phyloP scores from a whole-genome alignment of 2,888 invertebrate genomes.

The Eueremaeus valkanovi region DNA sequence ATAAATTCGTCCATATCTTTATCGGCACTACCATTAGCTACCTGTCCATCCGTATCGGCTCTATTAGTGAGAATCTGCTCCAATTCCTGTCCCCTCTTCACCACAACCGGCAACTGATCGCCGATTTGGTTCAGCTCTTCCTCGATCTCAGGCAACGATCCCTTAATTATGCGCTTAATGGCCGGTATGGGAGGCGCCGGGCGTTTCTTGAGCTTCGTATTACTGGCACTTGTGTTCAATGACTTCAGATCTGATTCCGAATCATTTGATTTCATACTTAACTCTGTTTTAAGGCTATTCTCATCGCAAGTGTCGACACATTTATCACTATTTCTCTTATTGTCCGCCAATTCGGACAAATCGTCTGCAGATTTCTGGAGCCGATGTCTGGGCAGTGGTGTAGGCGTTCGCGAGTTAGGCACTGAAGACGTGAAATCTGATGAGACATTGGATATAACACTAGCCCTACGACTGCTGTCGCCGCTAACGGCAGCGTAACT shows the following conservation, averaged over 20 bases:
- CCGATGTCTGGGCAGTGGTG: conserved; percentile 35
- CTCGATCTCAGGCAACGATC: conserved; percentile 35
- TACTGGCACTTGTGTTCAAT: not conserved
- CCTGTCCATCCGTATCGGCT: not conserved
- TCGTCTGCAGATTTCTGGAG: conserved; percentile 11
- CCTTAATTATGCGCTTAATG: conserved; percentile 32
- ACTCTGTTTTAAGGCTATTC: not conserved
- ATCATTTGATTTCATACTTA: not conserved
- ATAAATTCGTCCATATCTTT: conserved; percentile 30
- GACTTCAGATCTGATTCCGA: not conserved
- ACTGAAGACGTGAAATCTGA: conserved; percentile 10
- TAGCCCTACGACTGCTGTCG: conserved; percentile 28
- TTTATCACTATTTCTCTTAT: not conserved
- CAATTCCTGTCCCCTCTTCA: not conserved
- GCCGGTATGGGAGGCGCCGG: conserved; percentile 72
- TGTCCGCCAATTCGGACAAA: not conserved
- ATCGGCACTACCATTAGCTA: not conserved
- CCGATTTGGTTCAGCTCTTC: conserved; percentile 34
- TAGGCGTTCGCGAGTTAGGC: conserved; percentile 28
- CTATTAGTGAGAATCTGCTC: conserved; percentile 9
- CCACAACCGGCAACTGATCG: conserved; percentile 30
- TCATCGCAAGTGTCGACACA: not conserved
- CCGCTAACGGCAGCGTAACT: not conserved
- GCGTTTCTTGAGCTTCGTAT: conserved; percentile 68
- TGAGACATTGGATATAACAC: conserved; percentile 8